These are phyloP conservation scores for Chaetoderma sp. DNA, from an alignment of 2,888 invertebrate genomes.

Conservation along the genomic window DNA sequence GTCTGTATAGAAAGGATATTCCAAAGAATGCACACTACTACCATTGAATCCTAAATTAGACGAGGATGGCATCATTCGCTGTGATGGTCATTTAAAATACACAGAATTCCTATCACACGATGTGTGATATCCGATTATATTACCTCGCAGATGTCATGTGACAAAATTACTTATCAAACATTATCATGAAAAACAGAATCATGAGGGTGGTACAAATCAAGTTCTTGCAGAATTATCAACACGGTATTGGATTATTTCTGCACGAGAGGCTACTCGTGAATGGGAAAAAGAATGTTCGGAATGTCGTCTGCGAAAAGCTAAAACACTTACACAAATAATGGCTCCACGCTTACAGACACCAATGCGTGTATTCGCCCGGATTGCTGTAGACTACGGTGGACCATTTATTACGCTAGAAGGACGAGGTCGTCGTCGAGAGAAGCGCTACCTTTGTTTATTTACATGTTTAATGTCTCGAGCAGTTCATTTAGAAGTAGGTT, in stretches of 20 bases:
- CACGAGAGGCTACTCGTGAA: slow-evolving; percentile 20
- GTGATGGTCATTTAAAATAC: slow-evolving; percentile 9
- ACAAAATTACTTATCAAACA: slow-evolving; percentile 22
- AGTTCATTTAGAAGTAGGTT: slow-evolving; percentile 32
- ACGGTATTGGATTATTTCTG: slow-evolving; percentile 28
- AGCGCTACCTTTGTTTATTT: slow-evolving; percentile 34
- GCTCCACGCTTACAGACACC: slow-evolving; percentile 18
- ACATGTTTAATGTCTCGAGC: slow-evolving; percentile 37
- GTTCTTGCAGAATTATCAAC: slow-evolving; percentile 9
- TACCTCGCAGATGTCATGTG: slow-evolving; percentile 18
- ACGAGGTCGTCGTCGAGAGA: slow-evolving; percentile 28
- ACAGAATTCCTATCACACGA: slow-evolving; percentile 16
- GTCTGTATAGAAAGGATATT: neutral
- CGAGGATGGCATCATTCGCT: slow-evolving; percentile 17
- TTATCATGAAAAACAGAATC: slow-evolving; percentile 18
- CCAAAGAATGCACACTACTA: slow-evolving; percentile 2
- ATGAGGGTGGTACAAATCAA: slow-evolving; percentile 21
- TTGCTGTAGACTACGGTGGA: slow-evolving; percentile 37
- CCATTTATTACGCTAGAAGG: slow-evolving; percentile 37
- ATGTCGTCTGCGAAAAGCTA: slow-evolving; percentile 19
- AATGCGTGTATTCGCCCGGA: slow-evolving; percentile 28
- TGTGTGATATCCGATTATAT: slow-evolving; percentile 23
- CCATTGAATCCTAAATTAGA: slow-evolving; percentile 14
- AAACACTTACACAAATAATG: slow-evolving; percentile 15
- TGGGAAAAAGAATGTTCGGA: slow-evolving; percentile 12